Evolutionary conservation across 2,113 vertebrate species (phyloP).

Genomic region (Nyctereutes procyonoides): DNA sequence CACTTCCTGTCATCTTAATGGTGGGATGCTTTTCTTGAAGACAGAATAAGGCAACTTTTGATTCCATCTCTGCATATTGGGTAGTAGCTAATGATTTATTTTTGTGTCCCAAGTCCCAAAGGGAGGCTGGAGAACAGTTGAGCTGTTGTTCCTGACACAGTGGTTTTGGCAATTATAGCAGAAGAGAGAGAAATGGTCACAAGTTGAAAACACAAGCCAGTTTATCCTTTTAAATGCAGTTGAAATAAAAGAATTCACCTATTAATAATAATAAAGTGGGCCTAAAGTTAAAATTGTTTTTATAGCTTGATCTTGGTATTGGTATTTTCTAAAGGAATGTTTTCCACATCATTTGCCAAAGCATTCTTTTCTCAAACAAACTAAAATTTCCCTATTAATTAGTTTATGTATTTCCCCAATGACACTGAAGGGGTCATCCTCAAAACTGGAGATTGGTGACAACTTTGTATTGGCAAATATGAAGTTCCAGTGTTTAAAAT

Average conservation of each 20-base stretch:
- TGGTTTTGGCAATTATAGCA: slow-evolving; percentile 60
- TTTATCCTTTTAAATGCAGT: slow-evolving; percentile 64
- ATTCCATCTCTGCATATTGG: neutral
- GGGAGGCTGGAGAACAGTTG: slow-evolving; percentile 35
- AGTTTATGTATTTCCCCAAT: neutral
- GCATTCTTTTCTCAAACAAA: neutral
- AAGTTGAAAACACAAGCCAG: slow-evolving; percentile 25
- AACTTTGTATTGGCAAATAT: neutral
- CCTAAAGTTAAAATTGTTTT: slow-evolving; percentile 46
- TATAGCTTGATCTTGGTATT: slow-evolving; percentile 2
- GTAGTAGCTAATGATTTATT: slow-evolving; percentile 50
- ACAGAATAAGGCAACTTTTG: slow-evolving; percentile 63
- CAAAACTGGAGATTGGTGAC: neutral
- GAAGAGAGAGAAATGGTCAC: slow-evolving; percentile 37
- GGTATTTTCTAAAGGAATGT: neutral
- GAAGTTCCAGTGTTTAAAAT: neutral
- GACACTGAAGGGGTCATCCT: neutral
- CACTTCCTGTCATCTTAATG: slow-evolving; percentile 25
- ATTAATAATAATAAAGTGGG: slow-evolving; percentile 51
- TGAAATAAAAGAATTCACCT: slow-evolving; percentile 49
- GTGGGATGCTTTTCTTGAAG: neutral
- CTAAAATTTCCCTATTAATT: neutral
- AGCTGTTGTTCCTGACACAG: slow-evolving; percentile 38
- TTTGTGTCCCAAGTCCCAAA: slow-evolving; percentile 6
- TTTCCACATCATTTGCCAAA: neutral